Evolutionary conservation across 1,140 invertebrate genomes (phyloP).

Genomic region (Drosophila rufa): DNA sequence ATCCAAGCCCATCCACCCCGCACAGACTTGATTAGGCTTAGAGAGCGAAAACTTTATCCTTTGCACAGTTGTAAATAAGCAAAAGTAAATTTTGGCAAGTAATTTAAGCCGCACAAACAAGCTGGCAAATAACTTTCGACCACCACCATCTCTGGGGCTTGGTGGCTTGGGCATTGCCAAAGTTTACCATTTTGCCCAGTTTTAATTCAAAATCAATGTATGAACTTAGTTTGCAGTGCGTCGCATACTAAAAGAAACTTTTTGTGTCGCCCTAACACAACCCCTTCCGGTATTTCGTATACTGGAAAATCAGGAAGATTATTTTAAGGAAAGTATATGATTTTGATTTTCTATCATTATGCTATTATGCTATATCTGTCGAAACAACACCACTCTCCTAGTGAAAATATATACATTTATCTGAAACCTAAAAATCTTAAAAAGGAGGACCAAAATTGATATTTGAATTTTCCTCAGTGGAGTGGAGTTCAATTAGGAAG

Average conservation of each 20-base stretch:
- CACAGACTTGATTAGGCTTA: slow-evolving; percentile 82
- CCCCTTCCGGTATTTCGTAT: slow-evolving; percentile 1
- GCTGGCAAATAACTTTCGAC: slow-evolving; percentile 80
- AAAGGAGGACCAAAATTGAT: background rate
- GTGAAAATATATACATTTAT: background rate
- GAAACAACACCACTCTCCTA: background rate
- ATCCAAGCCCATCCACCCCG: slow-evolving; percentile 27
- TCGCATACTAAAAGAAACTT: slow-evolving; percentile 69
- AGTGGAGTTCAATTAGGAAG: slow-evolving; percentile 47
- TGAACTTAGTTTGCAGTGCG: slow-evolving; percentile 82
- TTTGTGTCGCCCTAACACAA: slow-evolving; percentile 44
- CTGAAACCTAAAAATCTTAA: background rate
- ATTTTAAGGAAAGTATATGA: slow-evolving; percentile 6
- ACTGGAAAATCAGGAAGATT: slow-evolving; percentile 27
- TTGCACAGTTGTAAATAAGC: slow-evolving; percentile 83
- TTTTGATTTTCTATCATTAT: background rate
- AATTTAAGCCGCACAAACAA: slow-evolving; percentile 83
- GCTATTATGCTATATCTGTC: background rate
- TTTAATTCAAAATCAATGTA: slow-evolving; percentile 84
- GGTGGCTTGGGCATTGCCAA: slow-evolving; percentile 29
- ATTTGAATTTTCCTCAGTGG: slow-evolving; percentile 22
- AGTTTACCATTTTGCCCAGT: slow-evolving; percentile 77
- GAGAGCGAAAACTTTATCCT: slow-evolving; percentile 79
- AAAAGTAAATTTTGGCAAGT: slow-evolving; percentile 84
- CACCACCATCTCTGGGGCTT: slow-evolving; percentile 25